phyloP scores from a whole-genome alignment of 1,140 invertebrate genomes.

The Myzus persicae region DNA sequence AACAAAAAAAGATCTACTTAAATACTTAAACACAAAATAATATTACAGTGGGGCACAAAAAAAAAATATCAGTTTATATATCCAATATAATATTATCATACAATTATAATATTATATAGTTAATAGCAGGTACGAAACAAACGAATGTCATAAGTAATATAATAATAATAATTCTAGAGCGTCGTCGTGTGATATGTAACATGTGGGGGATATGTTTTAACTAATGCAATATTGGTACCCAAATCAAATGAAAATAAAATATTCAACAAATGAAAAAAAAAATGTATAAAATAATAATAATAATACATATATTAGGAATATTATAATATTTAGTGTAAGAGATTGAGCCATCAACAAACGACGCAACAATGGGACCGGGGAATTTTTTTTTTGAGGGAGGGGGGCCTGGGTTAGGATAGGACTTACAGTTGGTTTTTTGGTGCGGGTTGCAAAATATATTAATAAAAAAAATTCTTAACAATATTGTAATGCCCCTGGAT shows the following conservation, averaged over 20 bases:
- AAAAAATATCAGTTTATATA: background rate
- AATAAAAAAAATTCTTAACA: constrained; percentile 31
- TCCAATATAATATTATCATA: constrained; percentile 16
- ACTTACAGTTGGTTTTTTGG: background rate
- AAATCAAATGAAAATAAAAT: constrained; percentile 44
- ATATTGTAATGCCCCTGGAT: constrained; percentile 46
- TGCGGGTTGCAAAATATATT: background rate
- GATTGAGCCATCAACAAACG: constrained; percentile 58
- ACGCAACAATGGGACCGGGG: constrained; percentile 50
- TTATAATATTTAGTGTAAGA: background rate
- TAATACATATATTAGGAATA: background rate
- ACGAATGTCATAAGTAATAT: constrained; percentile 28
- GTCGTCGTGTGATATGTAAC: constrained; percentile 58
- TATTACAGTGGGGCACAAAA: background rate
- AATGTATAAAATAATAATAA: constrained; percentile 23
- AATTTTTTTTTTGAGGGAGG: background rate
- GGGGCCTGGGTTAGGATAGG: background rate
- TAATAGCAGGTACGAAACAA: constrained; percentile 48
- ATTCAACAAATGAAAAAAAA: constrained; percentile 28
- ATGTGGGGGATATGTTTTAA: constrained; percentile 57
- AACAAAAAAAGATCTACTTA: background rate
- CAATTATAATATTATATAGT: constrained; percentile 4
- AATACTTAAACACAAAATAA: constrained; percentile 41
- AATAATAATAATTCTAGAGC: constrained; percentile 54
- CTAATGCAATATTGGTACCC: constrained; percentile 55